A percentile compares a stretch with the other conserved stretches of the same genome.
These are phyloP conservation scores for Drosophila tsacasi DNA, from an alignment of 1,140 invertebrate genomes.

Conservation along the genomic window DNA sequence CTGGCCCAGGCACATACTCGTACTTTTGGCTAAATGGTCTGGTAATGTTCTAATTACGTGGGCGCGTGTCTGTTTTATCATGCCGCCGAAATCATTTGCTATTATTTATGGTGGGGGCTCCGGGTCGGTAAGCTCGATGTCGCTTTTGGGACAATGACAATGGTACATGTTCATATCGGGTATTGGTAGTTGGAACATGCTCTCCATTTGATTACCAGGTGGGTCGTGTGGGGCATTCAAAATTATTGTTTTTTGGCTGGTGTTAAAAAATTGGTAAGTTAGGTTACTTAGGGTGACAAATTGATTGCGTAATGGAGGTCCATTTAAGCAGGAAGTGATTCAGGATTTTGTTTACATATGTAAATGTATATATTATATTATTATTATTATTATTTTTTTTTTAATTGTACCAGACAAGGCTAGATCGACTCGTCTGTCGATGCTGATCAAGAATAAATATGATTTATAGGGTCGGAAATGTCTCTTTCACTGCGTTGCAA, in stretches of 20 bases:
- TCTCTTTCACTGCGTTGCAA: no score
- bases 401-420: no score
- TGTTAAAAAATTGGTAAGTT: background rate
- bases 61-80: constrained; percentile 78
- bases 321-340: background rate
- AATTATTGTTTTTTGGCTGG: constrained; percentile 42
- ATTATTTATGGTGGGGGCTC: constrained; percentile 53
- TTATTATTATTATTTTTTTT: no score
- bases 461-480: no score
- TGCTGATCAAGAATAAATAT: no score
- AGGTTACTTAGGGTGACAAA: background rate
- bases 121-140: constrained; percentile 5
- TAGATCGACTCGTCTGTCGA: no score
- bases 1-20: constrained; percentile 40
- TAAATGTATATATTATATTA: no score
- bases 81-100: constrained; percentile 52
- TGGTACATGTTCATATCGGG: constrained; percentile 35
- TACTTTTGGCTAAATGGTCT: constrained; percentile 63
- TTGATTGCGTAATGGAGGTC: background rate
- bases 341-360: background rate
- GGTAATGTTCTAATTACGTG: constrained; percentile 83
- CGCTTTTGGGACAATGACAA: constrained; percentile 32
- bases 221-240: constrained; percentile 49
- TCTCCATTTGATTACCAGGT: constrained; percentile 64
- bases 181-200: constrained; percentile 62